These are phyloP conservation scores for Saturnia pavonia DNA, from an alignment of 2,888 invertebrate genomes.

Conservation along the genomic window DNA sequence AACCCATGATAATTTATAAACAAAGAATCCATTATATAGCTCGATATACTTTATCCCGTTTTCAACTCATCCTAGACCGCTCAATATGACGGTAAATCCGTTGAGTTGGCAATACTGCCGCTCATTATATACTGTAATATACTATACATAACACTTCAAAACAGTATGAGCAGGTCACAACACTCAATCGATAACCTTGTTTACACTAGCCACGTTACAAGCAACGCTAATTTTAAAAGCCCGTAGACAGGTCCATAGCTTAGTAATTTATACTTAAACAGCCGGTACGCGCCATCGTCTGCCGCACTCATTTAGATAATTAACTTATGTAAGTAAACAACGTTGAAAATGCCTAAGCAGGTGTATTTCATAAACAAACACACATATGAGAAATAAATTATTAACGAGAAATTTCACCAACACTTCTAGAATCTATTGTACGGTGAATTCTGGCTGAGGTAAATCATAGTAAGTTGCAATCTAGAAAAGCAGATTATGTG, in stretches of 20 bases:
- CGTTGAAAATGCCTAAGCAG: neutral
- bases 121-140: neutral
- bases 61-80: no score
- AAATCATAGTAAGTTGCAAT: neutral
- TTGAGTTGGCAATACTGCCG: no score
- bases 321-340: constrained; percentile 12
- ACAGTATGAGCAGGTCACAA: neutral
- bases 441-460: neutral
- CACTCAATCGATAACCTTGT: constrained; percentile 5
- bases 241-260: no score
- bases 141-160: neutral
- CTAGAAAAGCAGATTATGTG: neutral
- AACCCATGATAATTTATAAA: no score
- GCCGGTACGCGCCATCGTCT: neutral
- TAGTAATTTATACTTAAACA: neutral
- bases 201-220: neutral
- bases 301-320: neutral
- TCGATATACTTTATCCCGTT: no score
- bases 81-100: no score
- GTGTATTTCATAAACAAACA: neutral
- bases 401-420: neutral
- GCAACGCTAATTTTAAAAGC: neutral
- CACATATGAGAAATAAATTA: neutral
- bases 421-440: neutral
- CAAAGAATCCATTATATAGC: no score